Evolutionary conservation across 2,888 invertebrate genomes (phyloP), one percentile per base, ranked within the genome.

Genomic region (Acronicta leporina): DNA sequence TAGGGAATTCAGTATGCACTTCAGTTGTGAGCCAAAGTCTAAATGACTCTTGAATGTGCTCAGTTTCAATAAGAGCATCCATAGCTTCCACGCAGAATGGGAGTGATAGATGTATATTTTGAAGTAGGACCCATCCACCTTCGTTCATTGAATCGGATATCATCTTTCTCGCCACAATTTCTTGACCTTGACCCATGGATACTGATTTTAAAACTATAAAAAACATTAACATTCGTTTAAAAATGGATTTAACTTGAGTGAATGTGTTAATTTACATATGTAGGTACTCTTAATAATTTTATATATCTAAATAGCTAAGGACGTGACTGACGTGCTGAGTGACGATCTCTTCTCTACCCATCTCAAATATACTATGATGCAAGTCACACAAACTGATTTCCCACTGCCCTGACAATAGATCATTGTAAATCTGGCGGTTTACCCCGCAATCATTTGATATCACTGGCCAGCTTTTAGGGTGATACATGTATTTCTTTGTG

Each of bases 161-260:
- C 94, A 98, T 96, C 83, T 97, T 96, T 27, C 98, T 95, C 0
- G 98, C 98, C 65, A 97, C 97, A 63, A 95, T 95, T 81, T 97
- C 99, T 94, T 99, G 99, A 0, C 99, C 99, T 95, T 99, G 99
- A 3, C 99, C 99, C 99, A 99, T 99, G 7, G 99, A 99, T 6
- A 99, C 98, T 0, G 97, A 96, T 85, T 97, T 97, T 13, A 98
- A 86, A 60, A 95, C 97, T 97, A 82, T 9, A 89, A 55, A 43
- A 8, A 20, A 13, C n/a, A 25, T n/a, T 44, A 14, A 25, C 8
- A 8, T 27, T 20, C 2, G 4, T 11, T 6, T 13, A 0, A n/a
- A 10, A 10, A 20, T 11, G 7, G 6, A 38, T n/a, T 38, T 35
- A 13, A 4, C 35, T 5, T 33, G 3, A 33, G 10, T 10, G 2